Evolutionary conservation across 1,140 invertebrate genomes (phyloP).

Genomic region (Teleopsis dalmanni): DNA sequence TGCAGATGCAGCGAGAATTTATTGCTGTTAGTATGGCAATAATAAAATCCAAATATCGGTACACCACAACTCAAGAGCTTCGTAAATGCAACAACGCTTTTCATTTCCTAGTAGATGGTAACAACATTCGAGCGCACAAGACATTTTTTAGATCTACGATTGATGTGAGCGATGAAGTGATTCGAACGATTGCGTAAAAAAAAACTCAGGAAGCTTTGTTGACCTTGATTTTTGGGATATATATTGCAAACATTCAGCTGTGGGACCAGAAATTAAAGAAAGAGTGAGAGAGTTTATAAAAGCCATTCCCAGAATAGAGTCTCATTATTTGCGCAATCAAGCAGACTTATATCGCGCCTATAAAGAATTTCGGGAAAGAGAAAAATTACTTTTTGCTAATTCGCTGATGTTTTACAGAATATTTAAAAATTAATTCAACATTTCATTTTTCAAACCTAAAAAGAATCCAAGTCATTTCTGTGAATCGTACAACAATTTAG

Average conservation of each 20-base stretch:
- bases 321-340: conserved; percentile 21
- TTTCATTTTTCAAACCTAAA: conserved; percentile 38
- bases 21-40: no score
- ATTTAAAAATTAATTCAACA: conserved; percentile 36
- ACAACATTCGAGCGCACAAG: no score
- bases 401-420: conserved; percentile 18
- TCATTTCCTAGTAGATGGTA: no score
- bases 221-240: background rate
- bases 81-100: no score
- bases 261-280: conserved; percentile 12
- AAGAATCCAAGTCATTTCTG: conserved; percentile 43
- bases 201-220: background rate
- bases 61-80: no score
- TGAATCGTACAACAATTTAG: conserved; percentile 28
- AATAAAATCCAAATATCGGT: no score
- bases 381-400: conserved; percentile 11
- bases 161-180: conserved; percentile 16
- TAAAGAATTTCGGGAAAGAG: conserved; percentile 7
- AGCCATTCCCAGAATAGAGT: conserved; percentile 19
- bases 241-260: conserved; percentile 1
- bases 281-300: conserved; percentile 17
- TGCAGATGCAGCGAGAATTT: no score
- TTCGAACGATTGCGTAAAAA: conserved; percentile 14
- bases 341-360: conserved; percentile 25
- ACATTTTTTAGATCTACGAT: conserved; percentile 18